Conservation (phyloP, 2,888 invertebrate species). For the Epistrophe eligans region DNA sequence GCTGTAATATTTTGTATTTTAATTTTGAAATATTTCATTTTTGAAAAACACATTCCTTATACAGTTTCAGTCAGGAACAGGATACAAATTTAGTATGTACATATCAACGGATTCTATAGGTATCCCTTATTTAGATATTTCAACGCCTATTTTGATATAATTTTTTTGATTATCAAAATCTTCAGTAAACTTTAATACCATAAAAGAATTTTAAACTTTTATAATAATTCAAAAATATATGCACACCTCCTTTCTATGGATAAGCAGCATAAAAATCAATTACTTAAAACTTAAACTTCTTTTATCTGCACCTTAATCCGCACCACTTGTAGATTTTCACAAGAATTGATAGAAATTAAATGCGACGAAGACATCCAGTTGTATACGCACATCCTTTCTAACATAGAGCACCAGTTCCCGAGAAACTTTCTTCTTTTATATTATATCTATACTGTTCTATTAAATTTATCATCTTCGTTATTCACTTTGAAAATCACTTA, state of each 20-base stretch:
- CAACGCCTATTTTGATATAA: no score
- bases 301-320: conserved; percentile 54
- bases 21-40: no score
- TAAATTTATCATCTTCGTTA: conserved; percentile 72
- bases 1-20: background rate
- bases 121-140: no score
- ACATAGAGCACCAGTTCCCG: background rate
- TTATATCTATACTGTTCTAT: conserved; percentile 45
- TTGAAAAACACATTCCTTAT: no score
- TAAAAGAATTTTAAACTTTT: background rate
- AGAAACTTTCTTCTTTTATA: conserved; percentile 32
- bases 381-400: background rate
- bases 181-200: no score
- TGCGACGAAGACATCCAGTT: conserved; percentile 19
- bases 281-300: conserved; percentile 51
- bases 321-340: conserved; percentile 64
- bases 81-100: no score
- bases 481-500: conserved; percentile 73
- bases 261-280: conserved; percentile 52
- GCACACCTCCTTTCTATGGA: background rate
- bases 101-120: no score
- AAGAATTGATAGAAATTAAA: conserved; percentile 51
- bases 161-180: no score
- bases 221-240: conserved; percentile 4
- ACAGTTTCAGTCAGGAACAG: no score